A percentile compares a stretch with the other conserved stretches of the same genome.
These are phyloP conservation scores for Eupelmus urozonus DNA, from an alignment of 2,888 invertebrate genomes.

Conservation along the genomic window DNA sequence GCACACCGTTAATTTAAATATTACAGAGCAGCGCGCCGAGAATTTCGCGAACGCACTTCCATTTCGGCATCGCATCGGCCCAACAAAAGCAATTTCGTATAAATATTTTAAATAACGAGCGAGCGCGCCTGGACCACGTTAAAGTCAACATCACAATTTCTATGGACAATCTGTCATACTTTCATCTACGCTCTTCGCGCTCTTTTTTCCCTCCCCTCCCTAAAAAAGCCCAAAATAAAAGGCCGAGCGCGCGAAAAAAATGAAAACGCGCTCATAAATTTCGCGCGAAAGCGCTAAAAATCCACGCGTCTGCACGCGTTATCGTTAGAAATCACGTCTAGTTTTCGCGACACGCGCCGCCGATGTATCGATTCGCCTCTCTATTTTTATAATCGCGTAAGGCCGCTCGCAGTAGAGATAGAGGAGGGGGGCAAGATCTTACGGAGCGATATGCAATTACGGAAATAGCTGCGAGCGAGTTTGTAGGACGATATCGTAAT, in stretches of 20 bases:
- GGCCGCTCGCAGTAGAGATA: conserved; percentile 17
- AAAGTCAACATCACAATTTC: conserved; percentile 9
- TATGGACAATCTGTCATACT: conserved; percentile 18
- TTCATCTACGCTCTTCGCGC: not conserved
- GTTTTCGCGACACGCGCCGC: not conserved
- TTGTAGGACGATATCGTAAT: not conserved
- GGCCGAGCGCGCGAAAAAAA: not conserved
- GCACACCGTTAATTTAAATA: too few relatives aligned
- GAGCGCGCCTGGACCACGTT: not conserved
- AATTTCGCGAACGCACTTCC: too few relatives aligned
- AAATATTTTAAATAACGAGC: not conserved
- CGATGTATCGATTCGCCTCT: conserved; percentile 30
- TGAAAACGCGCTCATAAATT: not conserved
- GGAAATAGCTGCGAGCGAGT: conserved; percentile 23
- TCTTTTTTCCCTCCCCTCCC: not conserved
- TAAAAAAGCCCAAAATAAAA: conserved; percentile 1
- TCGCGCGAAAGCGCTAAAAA: not conserved
- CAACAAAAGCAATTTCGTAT: conserved; percentile 10
- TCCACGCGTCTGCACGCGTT: too few relatives aligned
- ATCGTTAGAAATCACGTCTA: too few relatives aligned
- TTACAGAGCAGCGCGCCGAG: too few relatives aligned
- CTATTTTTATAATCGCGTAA: conserved; percentile 44
- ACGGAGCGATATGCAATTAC: conserved; percentile 26
- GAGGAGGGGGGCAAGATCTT: not conserved
- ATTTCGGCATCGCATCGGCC: too few relatives aligned